Evolutionary conservation across 2,113 vertebrate species (phyloP).

Genomic region (Fukomys damarensis): DNA sequence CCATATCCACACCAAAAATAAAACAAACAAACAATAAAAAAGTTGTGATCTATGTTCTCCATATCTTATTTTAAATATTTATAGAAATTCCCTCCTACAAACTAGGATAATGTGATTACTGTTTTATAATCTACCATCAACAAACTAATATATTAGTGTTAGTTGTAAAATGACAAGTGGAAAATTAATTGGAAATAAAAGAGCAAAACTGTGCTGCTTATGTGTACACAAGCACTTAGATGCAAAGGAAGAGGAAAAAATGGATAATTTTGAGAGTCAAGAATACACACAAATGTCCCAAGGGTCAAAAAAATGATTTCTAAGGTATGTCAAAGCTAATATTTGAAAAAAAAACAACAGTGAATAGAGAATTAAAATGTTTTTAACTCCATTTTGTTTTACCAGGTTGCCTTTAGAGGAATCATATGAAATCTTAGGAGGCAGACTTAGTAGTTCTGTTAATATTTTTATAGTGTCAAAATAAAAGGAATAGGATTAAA

Average conservation of each 20-base stretch:
- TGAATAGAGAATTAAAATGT: neutral
- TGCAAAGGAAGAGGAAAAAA: neutral
- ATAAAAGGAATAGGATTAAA: conserved; percentile 45
- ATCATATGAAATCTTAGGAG: neutral
- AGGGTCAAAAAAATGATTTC: conserved; percentile 28
- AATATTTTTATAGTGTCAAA: conserved; percentile 42
- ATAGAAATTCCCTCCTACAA: neutral
- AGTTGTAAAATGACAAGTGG: neutral
- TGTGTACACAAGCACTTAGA: neutral
- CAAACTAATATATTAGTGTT: neutral
- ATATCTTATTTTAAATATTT: conserved; percentile 5
- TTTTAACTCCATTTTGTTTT: conserved; percentile 43
- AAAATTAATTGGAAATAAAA: conserved; percentile 48
- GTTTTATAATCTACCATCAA: conserved; percentile 13
- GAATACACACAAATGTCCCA: neutral
- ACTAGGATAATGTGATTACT: neutral
- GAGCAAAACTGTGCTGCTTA: neutral
- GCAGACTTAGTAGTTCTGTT: neutral
- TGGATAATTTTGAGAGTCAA: neutral
- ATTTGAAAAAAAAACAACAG: neutral
- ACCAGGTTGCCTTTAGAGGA: conserved; percentile 45
- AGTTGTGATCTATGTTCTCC: neutral
- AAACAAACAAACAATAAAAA: neutral
- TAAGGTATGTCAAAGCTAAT: neutral
- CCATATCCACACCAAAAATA: neutral